Evolutionary conservation across 2,797 vertebrate species (phyloP).

Genomic region (Tokudaia tokunoshimensis): DNA sequence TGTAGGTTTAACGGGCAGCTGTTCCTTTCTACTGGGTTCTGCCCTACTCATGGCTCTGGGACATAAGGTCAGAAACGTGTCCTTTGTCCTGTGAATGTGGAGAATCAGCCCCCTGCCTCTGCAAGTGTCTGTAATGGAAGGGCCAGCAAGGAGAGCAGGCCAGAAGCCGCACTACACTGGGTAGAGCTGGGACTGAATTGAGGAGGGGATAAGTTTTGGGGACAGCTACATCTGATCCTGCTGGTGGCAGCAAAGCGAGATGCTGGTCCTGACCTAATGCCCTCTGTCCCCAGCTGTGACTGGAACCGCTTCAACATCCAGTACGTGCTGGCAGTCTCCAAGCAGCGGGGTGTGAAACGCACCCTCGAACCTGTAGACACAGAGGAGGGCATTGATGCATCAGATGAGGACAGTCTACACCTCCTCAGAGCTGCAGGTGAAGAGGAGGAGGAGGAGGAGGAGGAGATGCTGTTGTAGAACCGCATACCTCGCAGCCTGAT

Average conservation of each 20-base stretch:
- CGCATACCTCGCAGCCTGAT: neutral
- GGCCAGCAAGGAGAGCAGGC: neutral
- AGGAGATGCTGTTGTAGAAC: slow-evolving; percentile 74
- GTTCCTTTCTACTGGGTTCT: neutral
- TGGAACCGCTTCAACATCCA: slow-evolving; percentile 97
- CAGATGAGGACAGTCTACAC: slow-evolving; percentile 76
- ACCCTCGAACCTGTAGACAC: slow-evolving; percentile 77
- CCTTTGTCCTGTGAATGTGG: neutral
- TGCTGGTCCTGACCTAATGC: neutral
- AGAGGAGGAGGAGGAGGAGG: slow-evolving; percentile 69
- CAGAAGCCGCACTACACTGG: neutral
- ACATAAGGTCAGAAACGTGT: neutral
- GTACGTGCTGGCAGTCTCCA: slow-evolving; percentile 92
- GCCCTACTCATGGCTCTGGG: rapidly evolving
- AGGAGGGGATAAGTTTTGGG: neutral
- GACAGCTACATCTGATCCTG: rapidly evolving
- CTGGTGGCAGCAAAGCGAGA: rapidly evolving
- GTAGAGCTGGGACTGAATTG: neutral
- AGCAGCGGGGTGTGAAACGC: slow-evolving; percentile 94
- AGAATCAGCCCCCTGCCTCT: neutral
- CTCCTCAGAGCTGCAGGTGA: slow-evolving; percentile 76
- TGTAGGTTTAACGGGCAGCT: neutral
- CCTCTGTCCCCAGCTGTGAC: slow-evolving; percentile 91
- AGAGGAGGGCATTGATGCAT: slow-evolving; percentile 80
- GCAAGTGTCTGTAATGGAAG: neutral